Base-by-base conservation (phyloP, 2,113 vertebrate genomes). In the Platanista minor region DNA sequence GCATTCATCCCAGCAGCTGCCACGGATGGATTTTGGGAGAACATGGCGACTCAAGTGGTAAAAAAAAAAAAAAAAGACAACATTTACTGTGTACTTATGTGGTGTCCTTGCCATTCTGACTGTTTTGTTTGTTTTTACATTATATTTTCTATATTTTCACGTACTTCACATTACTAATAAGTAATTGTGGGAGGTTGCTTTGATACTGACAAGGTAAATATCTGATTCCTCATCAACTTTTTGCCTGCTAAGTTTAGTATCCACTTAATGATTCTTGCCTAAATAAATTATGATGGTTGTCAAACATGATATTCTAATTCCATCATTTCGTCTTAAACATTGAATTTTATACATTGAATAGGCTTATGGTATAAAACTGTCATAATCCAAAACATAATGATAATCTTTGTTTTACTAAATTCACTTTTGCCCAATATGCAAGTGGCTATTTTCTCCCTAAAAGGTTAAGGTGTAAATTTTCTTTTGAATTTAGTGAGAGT, bases 11-110 rank as follows among this genome's bases (percentile, higher is more conserved):
- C 64, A 98, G 97, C 96, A 99, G 99, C 98, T 99, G 99, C 97
- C 99, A 99, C 0, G 99, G 99, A n/a, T 99, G 99, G 99, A 98
- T 99, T 96, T 95, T 99, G 97, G 99, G 99, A 61, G 99, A 99
- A 92, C 99, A 99, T 0, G 99, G 99, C 0, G 99, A 99, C 98
- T 99, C 99, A 39, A 99, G 99, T 8, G 99, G 99, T 99, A 98
- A 92, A 41, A 87, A 41, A 49, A 27, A 54, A 41, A 71, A 18
- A 20, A 43, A 46, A 3, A 21, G 6, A 71, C 41, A 5, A 49
- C 46, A 54, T 83, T 52, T 64, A 5, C n/a, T 74, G 2, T 78
- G 9, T 46, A 1, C 49, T 71, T 87, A 52, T 0, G 10, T 74
- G 8, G 3, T 80, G 4, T 66, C 91, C 43, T 94, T 94, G 49